Evolutionary conservation across 2,888 invertebrate species (phyloP), one percentile per base, ranked within the genome.

Genomic region (Ophioninae sp.): DNA sequence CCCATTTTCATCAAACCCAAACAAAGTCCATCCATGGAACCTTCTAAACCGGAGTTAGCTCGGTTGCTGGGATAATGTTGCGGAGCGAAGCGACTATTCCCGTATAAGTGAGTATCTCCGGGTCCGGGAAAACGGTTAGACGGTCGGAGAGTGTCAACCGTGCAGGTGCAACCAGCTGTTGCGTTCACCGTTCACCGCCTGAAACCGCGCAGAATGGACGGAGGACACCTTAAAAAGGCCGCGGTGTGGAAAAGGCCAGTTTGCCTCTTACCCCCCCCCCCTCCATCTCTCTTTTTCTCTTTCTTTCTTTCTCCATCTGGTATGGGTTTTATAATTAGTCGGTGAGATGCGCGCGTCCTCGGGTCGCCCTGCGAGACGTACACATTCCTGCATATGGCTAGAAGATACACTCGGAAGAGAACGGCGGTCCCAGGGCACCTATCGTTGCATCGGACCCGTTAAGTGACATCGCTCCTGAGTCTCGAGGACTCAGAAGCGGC

Each of bases 381-480:
- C 68, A 67, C 75, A 83, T 83, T 83, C 83, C 83, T 83, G 80
- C 74, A 83, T 79, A 79, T 78, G 68, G 73, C 59, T 69, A 56
- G 56, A n/a, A 21, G n/a, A 20, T 65, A 8, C 21, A 62, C 50
- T 59, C 67, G 50, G 57, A 73, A 69, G 44, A 61, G 65, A 74
- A 56, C 61, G 75, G 73, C 68, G 61, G 62, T 30, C 57, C 65
- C 37, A 44, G 73, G 72, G 41, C 73, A 77, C 44, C 59, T 79
- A 83, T 85, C 79, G 83, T 83, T 83, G 81, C 81, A 85, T 81
- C 81, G 81, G 75, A 85, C 81, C 79, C 82, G 81, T 83, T 86
- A 86, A 86, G 86, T 86, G 86, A 86, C 86, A 86, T 82, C 80
- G 81, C 80, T 23, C 2, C 59, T 72, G 67, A 61, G 76, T 44